Evolutionary conservation across 1,140 invertebrate species (phyloP).

Genomic region (Steinernema khuongi): DNA sequence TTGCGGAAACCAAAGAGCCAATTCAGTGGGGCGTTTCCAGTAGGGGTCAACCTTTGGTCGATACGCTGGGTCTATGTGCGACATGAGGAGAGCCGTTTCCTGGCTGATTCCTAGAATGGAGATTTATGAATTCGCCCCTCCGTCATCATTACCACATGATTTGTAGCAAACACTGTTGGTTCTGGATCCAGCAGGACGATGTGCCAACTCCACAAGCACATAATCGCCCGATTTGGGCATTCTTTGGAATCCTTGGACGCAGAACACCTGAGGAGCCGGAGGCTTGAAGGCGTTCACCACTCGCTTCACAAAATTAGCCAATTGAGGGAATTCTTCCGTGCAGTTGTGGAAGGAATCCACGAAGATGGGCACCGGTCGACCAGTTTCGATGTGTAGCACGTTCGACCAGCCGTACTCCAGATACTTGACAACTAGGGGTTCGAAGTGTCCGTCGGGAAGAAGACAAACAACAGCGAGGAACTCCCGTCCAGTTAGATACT

Average conservation of each 20-base stretch:
- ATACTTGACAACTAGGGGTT: background rate
- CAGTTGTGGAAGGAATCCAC: background rate
- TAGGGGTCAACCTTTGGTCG: background rate
- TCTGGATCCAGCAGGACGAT: background rate
- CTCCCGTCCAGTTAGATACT: background rate
- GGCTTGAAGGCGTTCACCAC: background rate
- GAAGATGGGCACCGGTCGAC: background rate
- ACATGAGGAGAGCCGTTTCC: background rate
- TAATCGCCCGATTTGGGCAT: background rate
- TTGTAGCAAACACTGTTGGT: background rate
- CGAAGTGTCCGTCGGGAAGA: background rate
- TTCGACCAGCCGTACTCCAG: background rate
- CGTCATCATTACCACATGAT: background rate
- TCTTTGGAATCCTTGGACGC: background rate
- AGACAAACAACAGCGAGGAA: background rate
- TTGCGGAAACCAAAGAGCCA: background rate
- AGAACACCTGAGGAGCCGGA: background rate
- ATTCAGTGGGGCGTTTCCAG: background rate
- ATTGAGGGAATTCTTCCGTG: background rate
- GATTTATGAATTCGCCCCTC: background rate
- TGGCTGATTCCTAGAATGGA: conserved; percentile 1
- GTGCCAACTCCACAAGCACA: background rate
- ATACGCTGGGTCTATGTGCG: background rate
- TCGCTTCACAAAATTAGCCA: background rate
- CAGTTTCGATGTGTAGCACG: background rate